A percentile compares a stretch with the other conserved stretches of the same genome.
These are phyloP conservation scores for Myiopsitta monachus DNA, from an alignment of 2,113 vertebrate genomes.

Conservation along the genomic window DNA sequence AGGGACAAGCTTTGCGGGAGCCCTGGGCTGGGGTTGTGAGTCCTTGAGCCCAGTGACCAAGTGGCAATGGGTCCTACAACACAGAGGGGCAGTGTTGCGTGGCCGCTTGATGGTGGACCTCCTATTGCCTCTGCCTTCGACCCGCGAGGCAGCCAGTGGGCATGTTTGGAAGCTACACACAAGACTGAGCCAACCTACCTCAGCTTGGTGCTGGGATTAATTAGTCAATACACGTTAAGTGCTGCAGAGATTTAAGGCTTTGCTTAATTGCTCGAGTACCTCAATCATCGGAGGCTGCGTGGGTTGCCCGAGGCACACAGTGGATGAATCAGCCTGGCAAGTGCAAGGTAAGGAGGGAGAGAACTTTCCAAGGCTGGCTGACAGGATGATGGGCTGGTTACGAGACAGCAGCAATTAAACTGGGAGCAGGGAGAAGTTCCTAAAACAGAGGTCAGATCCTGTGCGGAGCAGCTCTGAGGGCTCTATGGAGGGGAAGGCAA, in stretches of 20 bases:
- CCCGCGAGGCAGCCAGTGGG: not conserved
- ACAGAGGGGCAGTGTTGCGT: not conserved
- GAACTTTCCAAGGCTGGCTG: conserved; percentile 11
- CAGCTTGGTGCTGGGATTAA: conserved; percentile 43
- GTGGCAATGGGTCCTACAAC: accelerated
- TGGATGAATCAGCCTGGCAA: conserved; percentile 58
- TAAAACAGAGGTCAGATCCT: not conserved
- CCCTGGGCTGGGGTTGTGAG: not conserved
- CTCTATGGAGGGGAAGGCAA: not conserved
- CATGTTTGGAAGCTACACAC: conserved; percentile 18
- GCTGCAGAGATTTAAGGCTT: conserved; percentile 47
- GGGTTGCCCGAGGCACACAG: conserved; percentile 21
- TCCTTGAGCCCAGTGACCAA: not conserved
- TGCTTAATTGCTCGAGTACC: conserved; percentile 46
- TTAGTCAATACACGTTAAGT: conserved; percentile 56
- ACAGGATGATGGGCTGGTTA: not conserved
- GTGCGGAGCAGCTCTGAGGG: not conserved
- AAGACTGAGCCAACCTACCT: conserved; percentile 59
- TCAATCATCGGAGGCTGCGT: conserved; percentile 54
- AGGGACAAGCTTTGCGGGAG: not conserved
- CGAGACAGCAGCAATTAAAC: not conserved
- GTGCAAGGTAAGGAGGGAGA: not conserved
- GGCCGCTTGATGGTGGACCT: not conserved
- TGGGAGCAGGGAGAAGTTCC: not conserved
- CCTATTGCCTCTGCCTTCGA: not conserved